Conservation (phyloP, 1,140 invertebrate species). For the Hydropsyche tenuis region DNA sequence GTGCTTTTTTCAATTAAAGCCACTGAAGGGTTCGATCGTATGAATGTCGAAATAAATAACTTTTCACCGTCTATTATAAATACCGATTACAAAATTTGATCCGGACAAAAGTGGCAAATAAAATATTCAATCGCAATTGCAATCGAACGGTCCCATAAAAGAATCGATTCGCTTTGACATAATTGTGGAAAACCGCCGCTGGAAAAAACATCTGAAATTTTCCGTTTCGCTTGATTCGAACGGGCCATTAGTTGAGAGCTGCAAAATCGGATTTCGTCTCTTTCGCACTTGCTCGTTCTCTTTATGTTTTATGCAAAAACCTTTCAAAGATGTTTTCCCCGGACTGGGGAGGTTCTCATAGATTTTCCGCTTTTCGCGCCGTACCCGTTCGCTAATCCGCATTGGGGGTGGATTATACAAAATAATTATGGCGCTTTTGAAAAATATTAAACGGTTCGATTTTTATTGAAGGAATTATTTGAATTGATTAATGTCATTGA, state of each 20-base stretch:
- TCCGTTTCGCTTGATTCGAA: slow-evolving; percentile 1
- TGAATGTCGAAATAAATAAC: neutral
- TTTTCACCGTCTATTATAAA: neutral
- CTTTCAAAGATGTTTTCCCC: slow-evolving; percentile 12
- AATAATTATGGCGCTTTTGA: neutral
- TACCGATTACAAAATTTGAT: neutral
- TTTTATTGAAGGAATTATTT: neutral
- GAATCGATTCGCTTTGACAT: no score
- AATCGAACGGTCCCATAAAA: no score
- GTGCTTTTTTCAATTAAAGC: slow-evolving; percentile 4
- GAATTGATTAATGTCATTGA: neutral
- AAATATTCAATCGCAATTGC: neutral
- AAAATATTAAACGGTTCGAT: neutral
- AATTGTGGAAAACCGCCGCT: neutral
- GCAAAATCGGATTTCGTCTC: neutral
- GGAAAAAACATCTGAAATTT: slow-evolving; percentile 16
- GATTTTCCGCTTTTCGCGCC: slow-evolving; percentile 13
- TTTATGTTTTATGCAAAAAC: slow-evolving; percentile 26
- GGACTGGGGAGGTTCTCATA: neutral
- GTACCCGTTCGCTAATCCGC: neutral
- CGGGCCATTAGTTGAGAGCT: slow-evolving; percentile 17
- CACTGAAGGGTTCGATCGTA: neutral
- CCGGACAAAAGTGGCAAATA: neutral
- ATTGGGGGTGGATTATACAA: neutral
- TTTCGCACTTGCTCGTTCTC: neutral